Conservation (phyloP, 2,113 vertebrate genomes). For the Labrus mixtus region DNA sequence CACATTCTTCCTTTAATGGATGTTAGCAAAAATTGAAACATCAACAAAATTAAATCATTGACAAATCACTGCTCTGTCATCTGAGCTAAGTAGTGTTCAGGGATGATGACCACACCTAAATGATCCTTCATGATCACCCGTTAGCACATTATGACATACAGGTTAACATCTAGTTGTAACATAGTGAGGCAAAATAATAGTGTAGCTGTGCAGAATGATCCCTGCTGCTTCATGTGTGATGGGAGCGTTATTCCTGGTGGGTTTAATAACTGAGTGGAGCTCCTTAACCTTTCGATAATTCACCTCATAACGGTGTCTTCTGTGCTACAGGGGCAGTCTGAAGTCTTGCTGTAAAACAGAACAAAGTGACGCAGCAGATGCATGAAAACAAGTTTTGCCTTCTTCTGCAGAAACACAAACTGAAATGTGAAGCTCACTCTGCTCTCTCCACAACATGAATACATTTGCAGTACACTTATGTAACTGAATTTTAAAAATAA, state of each 20-base stretch:
- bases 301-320: neutral
- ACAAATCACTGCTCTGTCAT: no score
- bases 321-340: neutral
- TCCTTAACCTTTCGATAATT: neutral
- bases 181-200: no score
- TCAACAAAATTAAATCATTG: no score
- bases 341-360: neutral
- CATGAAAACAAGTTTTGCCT: neutral
- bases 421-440: constrained; percentile 7
- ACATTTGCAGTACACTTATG: neutral
- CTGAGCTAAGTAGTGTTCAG: no score
- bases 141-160: no score
- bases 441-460: constrained; percentile 1
- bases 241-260: neutral
- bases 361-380: neutral
- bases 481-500: constrained; percentile 27
- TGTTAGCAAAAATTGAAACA: no score
- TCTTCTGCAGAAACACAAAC: constrained; percentile 5
- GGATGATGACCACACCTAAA: no score
- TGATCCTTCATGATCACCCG: no score
- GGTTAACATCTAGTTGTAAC: no score
- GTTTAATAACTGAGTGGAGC: neutral
- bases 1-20: no score
- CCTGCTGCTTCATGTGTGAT: neutral
- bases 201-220: neutral